Evolutionary conservation across 2,797 vertebrate genomes (phyloP).

Genomic region (Arctocebus calabarensis): DNA sequence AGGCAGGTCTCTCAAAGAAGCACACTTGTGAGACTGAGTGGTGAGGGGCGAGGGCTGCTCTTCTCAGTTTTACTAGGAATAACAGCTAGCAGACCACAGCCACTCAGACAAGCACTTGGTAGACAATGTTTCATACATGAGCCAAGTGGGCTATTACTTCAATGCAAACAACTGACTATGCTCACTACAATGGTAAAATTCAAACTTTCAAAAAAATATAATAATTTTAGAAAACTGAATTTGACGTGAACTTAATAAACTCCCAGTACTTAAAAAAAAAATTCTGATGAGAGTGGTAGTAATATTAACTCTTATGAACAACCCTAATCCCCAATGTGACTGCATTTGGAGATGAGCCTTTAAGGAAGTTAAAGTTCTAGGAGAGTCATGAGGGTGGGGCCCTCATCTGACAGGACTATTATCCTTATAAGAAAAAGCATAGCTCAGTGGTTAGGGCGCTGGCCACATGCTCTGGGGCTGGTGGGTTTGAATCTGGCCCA

Average conservation of each 20-base stretch:
- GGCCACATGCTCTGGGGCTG: too few species aligned
- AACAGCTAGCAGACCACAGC: background rate
- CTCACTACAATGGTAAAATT: background rate
- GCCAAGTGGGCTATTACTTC: background rate
- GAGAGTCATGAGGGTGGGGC: background rate
- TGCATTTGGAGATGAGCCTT: background rate
- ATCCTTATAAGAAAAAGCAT: background rate
- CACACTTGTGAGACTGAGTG: background rate
- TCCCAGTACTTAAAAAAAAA: background rate
- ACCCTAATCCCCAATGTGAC: background rate
- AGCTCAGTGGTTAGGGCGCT: too few species aligned
- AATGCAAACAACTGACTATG: background rate
- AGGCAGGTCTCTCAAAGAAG: background rate
- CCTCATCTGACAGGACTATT: too few species aligned
- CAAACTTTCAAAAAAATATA: background rate
- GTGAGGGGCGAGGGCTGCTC: background rate
- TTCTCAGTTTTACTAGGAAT: background rate
- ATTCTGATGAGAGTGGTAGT: background rate
- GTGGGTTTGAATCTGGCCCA: too few species aligned
- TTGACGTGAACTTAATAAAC: background rate
- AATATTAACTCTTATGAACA: background rate
- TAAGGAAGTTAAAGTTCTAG: background rate
- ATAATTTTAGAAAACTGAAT: background rate
- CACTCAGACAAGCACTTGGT: background rate
- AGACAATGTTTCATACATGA: too few species aligned